These are phyloP conservation scores for Zenarchopterus dispar DNA, from an alignment of 2,797 vertebrate genomes.

Conservation along the genomic window DNA sequence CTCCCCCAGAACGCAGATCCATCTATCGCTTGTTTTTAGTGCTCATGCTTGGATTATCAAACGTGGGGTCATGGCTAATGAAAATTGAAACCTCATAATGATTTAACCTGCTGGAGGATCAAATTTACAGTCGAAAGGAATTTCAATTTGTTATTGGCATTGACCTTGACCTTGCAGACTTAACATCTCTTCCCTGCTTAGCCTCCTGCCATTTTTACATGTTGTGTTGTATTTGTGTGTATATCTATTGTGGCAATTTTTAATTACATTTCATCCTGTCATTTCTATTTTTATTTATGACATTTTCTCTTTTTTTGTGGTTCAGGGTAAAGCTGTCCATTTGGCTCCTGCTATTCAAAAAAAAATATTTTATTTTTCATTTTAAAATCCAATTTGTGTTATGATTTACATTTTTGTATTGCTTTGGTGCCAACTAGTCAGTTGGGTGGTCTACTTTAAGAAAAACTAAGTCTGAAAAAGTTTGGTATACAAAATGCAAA, in stretches of 20 bases:
- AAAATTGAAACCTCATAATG: slow-evolving; percentile 36
- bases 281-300: slow-evolving; percentile 17
- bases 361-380: slow-evolving; percentile 32
- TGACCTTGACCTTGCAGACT: slow-evolving; percentile 53
- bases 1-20: slow-evolving; percentile 39
- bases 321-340: slow-evolving; percentile 28
- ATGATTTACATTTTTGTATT: slow-evolving; percentile 23
- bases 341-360: slow-evolving; percentile 17
- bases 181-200: slow-evolving; percentile 27
- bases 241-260: slow-evolving; percentile 38
- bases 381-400: slow-evolving; percentile 25
- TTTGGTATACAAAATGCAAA: too few relatives aligned
- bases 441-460: slow-evolving; percentile 19
- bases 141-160: slow-evolving; percentile 43
- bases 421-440: slow-evolving; percentile 33
- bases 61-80: slow-evolving; percentile 55
- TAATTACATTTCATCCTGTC: slow-evolving; percentile 42
- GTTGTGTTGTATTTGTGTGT: slow-evolving; percentile 47
- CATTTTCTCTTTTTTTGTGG: slow-evolving; percentile 36
- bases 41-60: slow-evolving; percentile 41
- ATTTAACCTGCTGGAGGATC: slow-evolving; percentile 4
- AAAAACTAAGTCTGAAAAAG: too few relatives aligned
- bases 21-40: slow-evolving; percentile 49
- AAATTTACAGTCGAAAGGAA: slow-evolving; percentile 6
- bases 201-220: slow-evolving; percentile 34